Evolutionary conservation across 1,140 invertebrate genomes (phyloP).

Genomic region (Drosophila dunni): DNA sequence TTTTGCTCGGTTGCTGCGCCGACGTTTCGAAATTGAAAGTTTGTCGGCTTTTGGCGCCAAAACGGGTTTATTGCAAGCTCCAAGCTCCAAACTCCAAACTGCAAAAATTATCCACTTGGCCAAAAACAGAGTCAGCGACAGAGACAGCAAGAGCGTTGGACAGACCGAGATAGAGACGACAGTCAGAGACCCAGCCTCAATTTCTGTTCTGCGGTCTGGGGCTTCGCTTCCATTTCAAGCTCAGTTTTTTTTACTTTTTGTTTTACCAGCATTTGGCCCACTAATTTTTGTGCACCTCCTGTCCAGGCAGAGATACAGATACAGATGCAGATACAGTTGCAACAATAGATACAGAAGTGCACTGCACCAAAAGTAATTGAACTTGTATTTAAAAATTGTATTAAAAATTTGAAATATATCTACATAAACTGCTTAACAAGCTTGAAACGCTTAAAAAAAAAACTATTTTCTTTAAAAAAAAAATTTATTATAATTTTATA

Average conservation of each 20-base stretch:
- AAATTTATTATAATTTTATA: too few species aligned
- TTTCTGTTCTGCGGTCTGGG: conserved; percentile 33
- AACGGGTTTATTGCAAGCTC: conserved; percentile 59
- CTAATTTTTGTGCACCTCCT: conserved; percentile 76
- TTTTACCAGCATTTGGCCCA: conserved; percentile 49
- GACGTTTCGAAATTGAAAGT: conserved; percentile 78
- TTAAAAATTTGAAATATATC: too few species aligned
- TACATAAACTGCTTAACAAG: too few species aligned
- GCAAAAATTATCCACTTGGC: conserved; percentile 3
- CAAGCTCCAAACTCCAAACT: neutral
- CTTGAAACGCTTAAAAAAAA: too few species aligned
- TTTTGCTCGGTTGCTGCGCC: conserved; percentile 52
- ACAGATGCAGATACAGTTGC: conserved; percentile 1
- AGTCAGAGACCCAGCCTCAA: conserved; percentile 33
- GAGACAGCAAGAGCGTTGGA: conserved; percentile 1
- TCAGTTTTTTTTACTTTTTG: conserved; percentile 18
- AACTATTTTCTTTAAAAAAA: too few species aligned
- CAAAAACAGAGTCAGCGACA: neutral
- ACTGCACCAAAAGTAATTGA: too few species aligned
- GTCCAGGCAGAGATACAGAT: conserved; percentile 35
- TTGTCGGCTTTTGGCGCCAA: conserved; percentile 60
- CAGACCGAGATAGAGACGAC: neutral
- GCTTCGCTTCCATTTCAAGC: conserved; percentile 14
- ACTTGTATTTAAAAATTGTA: too few species aligned
- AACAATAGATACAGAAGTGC: neutral